Conservation (phyloP, 1,140 invertebrate genomes). For the Neodiprion virginianus region DNA sequence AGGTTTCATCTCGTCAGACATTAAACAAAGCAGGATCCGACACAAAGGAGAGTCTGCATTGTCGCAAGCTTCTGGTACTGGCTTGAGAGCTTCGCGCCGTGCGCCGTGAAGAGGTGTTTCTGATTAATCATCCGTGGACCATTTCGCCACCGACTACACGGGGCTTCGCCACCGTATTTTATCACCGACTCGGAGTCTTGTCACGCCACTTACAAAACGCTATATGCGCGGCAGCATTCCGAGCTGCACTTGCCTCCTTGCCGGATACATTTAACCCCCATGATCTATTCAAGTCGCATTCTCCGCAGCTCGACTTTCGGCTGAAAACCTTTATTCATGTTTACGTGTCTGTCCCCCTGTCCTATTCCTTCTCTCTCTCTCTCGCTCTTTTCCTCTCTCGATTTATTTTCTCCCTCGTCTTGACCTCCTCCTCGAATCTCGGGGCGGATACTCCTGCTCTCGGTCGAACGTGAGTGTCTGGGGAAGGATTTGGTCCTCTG, state of each 20-base stretch:
- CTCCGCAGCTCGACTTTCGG: slow-evolving; percentile 19
- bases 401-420: not conserved
- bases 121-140: slow-evolving; percentile 42
- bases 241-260: too few relatives aligned
- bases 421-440: slow-evolving; percentile 17
- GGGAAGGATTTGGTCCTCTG: too few relatives aligned
- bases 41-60: slow-evolving; percentile 47
- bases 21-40: slow-evolving; percentile 51
- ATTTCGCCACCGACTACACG: too few relatives aligned
- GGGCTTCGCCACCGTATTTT: too few relatives aligned
- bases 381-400: slow-evolving; percentile 1
- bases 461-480: not conserved
- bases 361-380: not conserved
- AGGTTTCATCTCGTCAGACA: slow-evolving; percentile 56
- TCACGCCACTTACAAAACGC: too few relatives aligned
- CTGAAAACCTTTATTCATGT: slow-evolving; percentile 14
- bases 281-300: not conserved
- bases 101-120: slow-evolving; percentile 41
- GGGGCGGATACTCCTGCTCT: not conserved
- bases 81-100: slow-evolving; percentile 29
- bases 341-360: not conserved
- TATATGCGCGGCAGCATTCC: too few relatives aligned
- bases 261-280: too few relatives aligned
- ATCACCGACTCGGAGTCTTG: too few relatives aligned
- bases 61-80: slow-evolving; percentile 34